phyloP scores from a whole-genome alignment of 2,888 invertebrate genomes.

The Choreutis nemorana region DNA sequence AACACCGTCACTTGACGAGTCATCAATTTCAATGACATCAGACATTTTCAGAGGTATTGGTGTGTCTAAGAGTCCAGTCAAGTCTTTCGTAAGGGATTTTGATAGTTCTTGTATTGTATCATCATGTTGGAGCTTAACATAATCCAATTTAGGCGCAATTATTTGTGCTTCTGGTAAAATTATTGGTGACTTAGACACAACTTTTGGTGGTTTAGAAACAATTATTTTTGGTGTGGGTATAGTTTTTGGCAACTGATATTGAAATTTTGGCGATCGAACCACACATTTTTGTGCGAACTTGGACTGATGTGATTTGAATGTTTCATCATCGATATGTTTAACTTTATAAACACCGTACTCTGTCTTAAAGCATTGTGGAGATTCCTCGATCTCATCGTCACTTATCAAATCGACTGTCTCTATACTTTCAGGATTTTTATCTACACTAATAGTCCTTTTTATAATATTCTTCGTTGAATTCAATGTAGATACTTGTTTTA shows the following conservation, averaged over 20 bases:
- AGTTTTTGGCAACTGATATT: too few species aligned
- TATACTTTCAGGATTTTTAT: constrained; percentile 8
- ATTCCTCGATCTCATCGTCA: constrained; percentile 37
- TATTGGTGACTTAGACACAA: too few species aligned
- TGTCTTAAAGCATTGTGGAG: constrained; percentile 20
- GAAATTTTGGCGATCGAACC: constrained; percentile 19
- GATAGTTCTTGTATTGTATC: too few species aligned
- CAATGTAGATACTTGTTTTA: constrained; percentile 25
- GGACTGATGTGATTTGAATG: constrained; percentile 28
- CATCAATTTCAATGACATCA: constrained; percentile 32
- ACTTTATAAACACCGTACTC: constrained; percentile 36
- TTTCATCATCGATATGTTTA: constrained; percentile 15
- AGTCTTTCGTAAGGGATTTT: too few species aligned
- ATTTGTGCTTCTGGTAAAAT: too few species aligned
- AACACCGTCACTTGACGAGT: constrained; percentile 30
- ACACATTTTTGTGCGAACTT: constrained; percentile 29
- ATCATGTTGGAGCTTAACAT: too few species aligned
- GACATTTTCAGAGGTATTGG: too few species aligned
- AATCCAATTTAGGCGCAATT: too few species aligned
- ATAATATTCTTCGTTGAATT: constrained; percentile 15
- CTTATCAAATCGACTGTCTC: constrained; percentile 48
- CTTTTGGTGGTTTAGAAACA: too few species aligned
- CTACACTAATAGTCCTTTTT: constrained; percentile 14
- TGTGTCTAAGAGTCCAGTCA: too few species aligned
- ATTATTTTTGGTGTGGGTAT: too few species aligned